Evolutionary conservation across 2,797 vertebrate species (phyloP).

Genomic region (Mormyrops boulengeri): DNA sequence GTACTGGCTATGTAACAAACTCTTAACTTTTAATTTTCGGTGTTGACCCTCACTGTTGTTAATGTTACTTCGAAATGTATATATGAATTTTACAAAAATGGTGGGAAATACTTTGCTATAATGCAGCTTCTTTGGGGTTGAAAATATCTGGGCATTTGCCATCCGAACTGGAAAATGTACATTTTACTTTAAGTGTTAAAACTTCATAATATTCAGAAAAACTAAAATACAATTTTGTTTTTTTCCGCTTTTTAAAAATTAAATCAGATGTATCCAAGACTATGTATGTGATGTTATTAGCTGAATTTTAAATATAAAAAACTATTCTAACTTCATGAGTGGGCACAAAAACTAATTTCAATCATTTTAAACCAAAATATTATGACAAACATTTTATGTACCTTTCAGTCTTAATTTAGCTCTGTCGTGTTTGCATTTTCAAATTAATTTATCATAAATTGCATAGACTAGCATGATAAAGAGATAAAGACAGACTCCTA

Average conservation of each 20-base stretch:
- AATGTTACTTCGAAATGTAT: neutral
- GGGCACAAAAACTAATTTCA: conserved; percentile 4
- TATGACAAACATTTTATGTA: conserved; percentile 8
- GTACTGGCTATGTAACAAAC: neutral
- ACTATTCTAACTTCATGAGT: conserved; percentile 15
- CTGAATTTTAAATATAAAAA: conserved; percentile 27
- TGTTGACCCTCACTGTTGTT: neutral
- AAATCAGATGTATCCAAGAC: conserved; percentile 29
- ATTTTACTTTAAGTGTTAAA: neutral
- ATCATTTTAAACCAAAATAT: conserved; percentile 15
- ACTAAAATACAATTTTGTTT: neutral
- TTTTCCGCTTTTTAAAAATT: neutral
- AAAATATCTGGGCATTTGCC: neutral
- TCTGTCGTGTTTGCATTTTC: conserved; percentile 20
- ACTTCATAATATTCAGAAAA: neutral
- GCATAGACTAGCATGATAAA: conserved; percentile 28
- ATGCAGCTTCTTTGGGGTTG: neutral
- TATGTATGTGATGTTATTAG: conserved; percentile 30
- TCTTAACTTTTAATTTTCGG: neutral
- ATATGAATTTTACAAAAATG: neutral
- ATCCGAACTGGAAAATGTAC: neutral
- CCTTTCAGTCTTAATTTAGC: conserved; percentile 19
- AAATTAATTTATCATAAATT: conserved; percentile 21
- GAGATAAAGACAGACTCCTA: conserved; percentile 15
- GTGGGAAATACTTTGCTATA: neutral